These are phyloP conservation scores for Parochlus steinenii DNA, from an alignment of 2,888 invertebrate species.

Conservation along the genomic window DNA sequence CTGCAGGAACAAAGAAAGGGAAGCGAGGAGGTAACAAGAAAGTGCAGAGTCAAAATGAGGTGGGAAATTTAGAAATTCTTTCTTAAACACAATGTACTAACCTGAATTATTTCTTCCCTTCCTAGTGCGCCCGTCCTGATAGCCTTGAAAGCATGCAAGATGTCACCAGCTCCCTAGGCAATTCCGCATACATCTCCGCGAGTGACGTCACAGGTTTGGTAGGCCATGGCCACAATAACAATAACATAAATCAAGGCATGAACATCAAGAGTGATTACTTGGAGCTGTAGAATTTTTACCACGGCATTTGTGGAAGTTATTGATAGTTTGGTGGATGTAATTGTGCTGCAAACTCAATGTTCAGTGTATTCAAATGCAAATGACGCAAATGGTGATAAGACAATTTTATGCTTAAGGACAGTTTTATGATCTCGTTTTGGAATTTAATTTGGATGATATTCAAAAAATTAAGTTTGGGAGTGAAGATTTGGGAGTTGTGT, in stretches of 20 bases:
- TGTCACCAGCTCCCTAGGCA: constrained; percentile 28
- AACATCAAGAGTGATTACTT: constrained; percentile 75
- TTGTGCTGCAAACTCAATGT: too few relatives aligned
- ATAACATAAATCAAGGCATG: constrained; percentile 20
- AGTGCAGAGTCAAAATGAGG: constrained; percentile 25
- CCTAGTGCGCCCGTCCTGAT: constrained; percentile 35
- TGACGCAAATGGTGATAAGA: too few relatives aligned
- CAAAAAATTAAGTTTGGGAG: too few relatives aligned
- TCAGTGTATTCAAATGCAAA: too few relatives aligned
- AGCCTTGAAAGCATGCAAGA: constrained; percentile 49
- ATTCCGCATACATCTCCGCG: constrained; percentile 33
- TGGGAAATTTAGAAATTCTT: constrained; percentile 16
- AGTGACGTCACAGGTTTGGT: constrained; percentile 29
- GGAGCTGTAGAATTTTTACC: too few relatives aligned
- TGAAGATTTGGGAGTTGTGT: too few relatives aligned
- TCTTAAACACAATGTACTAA: constrained; percentile 3
- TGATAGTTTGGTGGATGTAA: too few relatives aligned
- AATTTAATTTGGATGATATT: too few relatives aligned
- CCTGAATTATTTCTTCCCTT: constrained; percentile 2
- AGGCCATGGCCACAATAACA: constrained; percentile 14
- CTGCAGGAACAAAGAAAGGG: constrained; percentile 25
- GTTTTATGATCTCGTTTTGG: too few relatives aligned
- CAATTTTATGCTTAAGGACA: too few relatives aligned
- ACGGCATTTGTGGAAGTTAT: too few relatives aligned
- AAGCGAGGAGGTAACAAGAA: constrained; percentile 23